These are phyloP conservation scores for Petrolisthes manimaculis DNA, from an alignment of 2,888 invertebrate genomes.

Conservation along the genomic window DNA sequence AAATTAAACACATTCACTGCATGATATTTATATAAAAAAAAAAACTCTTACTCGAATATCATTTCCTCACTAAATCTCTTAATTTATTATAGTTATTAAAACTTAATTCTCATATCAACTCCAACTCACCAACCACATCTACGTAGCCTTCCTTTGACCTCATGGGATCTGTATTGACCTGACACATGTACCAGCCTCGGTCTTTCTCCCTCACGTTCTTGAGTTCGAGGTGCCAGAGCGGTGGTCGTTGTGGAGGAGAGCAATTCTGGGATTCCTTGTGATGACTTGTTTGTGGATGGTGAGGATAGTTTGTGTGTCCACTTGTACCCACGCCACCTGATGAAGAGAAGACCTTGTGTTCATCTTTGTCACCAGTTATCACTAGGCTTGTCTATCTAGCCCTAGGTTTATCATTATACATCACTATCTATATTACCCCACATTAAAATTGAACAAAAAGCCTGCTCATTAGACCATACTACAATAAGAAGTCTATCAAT, in stretches of 20 bases:
- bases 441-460: no score
- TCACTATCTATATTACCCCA: no score
- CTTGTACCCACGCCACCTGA: constrained; percentile 95
- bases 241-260: constrained; percentile 83
- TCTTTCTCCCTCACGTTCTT: constrained; percentile 66
- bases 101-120: not conserved
- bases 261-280: constrained; percentile 88
- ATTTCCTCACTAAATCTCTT: no score
- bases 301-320: constrained; percentile 92
- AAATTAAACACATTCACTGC: no score
- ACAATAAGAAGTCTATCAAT: no score
- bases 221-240: constrained; percentile 65
- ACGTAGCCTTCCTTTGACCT: constrained; percentile 42
- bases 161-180: constrained; percentile 85
- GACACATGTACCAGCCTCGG: constrained; percentile 78
- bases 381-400: no score
- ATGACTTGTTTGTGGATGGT: constrained; percentile 93
- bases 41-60: no score
- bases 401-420: no score
- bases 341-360: constrained; percentile 67
- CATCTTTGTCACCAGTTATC: no score
- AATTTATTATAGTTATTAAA: no score
- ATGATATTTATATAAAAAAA: no score
- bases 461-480: no score
- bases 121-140: constrained; percentile 49